Conservation (phyloP, 1,140 invertebrate species). For the Heterodera schachtii region DNA sequence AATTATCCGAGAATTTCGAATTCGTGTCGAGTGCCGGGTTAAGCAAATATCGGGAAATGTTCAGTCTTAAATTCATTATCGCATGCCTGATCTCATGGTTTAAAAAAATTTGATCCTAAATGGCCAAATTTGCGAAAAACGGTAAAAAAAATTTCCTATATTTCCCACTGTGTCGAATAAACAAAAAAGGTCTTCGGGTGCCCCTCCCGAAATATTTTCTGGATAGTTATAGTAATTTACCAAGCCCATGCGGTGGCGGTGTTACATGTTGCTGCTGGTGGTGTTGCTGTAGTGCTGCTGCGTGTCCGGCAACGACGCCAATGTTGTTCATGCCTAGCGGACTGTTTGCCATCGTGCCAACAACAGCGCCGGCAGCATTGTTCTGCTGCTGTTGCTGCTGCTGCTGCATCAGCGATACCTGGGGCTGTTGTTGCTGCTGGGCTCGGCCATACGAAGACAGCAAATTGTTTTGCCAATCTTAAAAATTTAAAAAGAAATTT, state of each 20-base stretch:
- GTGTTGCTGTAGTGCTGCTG: background rate
- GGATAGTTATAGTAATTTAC: too few relatives aligned
- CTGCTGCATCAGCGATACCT: conserved; percentile 4
- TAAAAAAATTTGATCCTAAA: too few relatives aligned
- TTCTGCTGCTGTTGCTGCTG: conserved; percentile 4
- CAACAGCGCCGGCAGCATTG: background rate
- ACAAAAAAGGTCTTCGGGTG: too few relatives aligned
- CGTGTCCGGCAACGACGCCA: background rate
- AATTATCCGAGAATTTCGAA: too few relatives aligned
- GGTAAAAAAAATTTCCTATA: too few relatives aligned
- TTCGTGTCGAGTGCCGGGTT: too few relatives aligned
- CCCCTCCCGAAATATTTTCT: too few relatives aligned
- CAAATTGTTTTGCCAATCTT: conserved; percentile 50
- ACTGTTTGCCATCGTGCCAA: background rate
- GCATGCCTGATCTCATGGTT: too few relatives aligned
- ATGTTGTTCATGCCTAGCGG: conserved; percentile 14
- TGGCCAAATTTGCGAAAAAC: too few relatives aligned
- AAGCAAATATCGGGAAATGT: too few relatives aligned
- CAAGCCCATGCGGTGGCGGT: conserved; percentile 1
- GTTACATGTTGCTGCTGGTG: background rate
- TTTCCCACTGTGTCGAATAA: too few relatives aligned
- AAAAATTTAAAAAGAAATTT: conserved; percentile 8
- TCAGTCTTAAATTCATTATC: too few relatives aligned
- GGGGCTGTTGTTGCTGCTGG: conserved; percentile 10
- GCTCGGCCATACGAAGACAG: conserved; percentile 37